phyloP scores from a whole-genome alignment of 2,888 invertebrate species.

The Epistrophella euchroma region DNA sequence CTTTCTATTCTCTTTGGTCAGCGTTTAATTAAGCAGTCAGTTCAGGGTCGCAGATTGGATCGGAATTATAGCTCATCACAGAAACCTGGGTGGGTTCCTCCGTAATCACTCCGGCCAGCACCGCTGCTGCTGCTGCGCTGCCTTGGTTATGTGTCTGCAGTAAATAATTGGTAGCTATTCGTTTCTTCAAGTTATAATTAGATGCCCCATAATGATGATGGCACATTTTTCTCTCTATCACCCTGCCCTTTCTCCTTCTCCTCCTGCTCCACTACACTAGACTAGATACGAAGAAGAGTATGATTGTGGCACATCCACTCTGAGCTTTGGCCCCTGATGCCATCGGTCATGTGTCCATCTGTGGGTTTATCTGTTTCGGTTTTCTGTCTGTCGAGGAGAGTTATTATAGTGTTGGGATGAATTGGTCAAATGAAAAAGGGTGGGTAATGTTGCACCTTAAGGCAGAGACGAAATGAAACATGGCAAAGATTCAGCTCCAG shows the following conservation, averaged over 20 bases:
- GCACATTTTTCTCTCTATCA: slow-evolving; percentile 72
- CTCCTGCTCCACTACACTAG: neutral
- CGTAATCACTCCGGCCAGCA: neutral
- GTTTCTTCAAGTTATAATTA: slow-evolving; percentile 76
- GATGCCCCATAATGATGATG: slow-evolving; percentile 76
- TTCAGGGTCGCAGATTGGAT: slow-evolving; percentile 76
- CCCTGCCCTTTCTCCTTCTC: slow-evolving; percentile 5
- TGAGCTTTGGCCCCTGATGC: slow-evolving; percentile 57
- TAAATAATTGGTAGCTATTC: slow-evolving; percentile 75
- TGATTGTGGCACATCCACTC: slow-evolving; percentile 26
- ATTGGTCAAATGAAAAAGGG: slow-evolving; percentile 6
- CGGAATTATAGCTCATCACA: slow-evolving; percentile 74
- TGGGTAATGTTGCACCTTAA: slow-evolving; percentile 65
- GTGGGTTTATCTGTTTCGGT: slow-evolving; percentile 64
- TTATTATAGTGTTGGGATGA: slow-evolving; percentile 12
- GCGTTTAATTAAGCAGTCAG: slow-evolving; percentile 76
- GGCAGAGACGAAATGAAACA: slow-evolving; percentile 59
- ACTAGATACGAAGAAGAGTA: neutral
- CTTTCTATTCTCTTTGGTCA: slow-evolving; percentile 61
- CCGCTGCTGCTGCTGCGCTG: slow-evolving; percentile 22
- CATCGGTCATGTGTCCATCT: slow-evolving; percentile 75
- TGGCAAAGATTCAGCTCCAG: slow-evolving; percentile 47
- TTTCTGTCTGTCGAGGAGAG: slow-evolving; percentile 29
- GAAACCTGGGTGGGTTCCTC: slow-evolving; percentile 13
- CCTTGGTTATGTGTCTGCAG: slow-evolving; percentile 71